Conservation (phyloP, 35 echinoderm and acorn worm species). For the Heliocidaris erythrogramma region DNA sequence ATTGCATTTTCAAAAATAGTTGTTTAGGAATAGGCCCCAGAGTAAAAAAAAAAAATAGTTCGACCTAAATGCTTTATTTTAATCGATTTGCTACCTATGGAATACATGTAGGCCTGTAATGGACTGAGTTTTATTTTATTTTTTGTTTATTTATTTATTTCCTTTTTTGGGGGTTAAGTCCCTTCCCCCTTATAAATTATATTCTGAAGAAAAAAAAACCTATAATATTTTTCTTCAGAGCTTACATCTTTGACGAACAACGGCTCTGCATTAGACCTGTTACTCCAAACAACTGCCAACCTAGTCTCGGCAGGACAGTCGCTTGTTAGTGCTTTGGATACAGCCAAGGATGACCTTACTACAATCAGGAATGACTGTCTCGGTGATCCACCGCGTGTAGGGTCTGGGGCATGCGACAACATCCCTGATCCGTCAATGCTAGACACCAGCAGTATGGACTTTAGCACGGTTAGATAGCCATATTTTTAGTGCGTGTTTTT, state of each 20-base stretch:
- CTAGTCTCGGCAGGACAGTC: slow-evolving; percentile 16
- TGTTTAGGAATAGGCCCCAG: too few relatives aligned
- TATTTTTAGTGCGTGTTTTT: too few relatives aligned
- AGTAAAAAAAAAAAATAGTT: too few relatives aligned
- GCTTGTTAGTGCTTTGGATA: not conserved
- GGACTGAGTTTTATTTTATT: too few relatives aligned
- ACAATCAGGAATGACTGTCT: slow-evolving; percentile 39
- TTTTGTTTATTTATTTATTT: not conserved
- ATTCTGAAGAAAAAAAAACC: too few relatives aligned
- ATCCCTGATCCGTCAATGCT: slow-evolving; percentile 7
- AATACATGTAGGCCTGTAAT: too few relatives aligned
- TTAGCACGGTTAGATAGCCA: slow-evolving; percentile 8
- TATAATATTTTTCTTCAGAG: not conserved
- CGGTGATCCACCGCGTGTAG: not conserved
- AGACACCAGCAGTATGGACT: not conserved
- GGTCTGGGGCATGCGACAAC: not conserved
- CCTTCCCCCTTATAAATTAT: too few relatives aligned
- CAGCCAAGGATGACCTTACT: slow-evolving; percentile 13
- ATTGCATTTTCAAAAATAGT: too few relatives aligned
- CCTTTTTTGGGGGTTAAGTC: not conserved
- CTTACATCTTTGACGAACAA: not conserved
- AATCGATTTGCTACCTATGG: too few relatives aligned
- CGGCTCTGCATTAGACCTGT: not conserved
- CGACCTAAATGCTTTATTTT: too few relatives aligned
- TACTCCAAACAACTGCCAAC: not conserved